Conservation (phyloP, 2,113 vertebrate species). For the Seriola aureovittata region DNA sequence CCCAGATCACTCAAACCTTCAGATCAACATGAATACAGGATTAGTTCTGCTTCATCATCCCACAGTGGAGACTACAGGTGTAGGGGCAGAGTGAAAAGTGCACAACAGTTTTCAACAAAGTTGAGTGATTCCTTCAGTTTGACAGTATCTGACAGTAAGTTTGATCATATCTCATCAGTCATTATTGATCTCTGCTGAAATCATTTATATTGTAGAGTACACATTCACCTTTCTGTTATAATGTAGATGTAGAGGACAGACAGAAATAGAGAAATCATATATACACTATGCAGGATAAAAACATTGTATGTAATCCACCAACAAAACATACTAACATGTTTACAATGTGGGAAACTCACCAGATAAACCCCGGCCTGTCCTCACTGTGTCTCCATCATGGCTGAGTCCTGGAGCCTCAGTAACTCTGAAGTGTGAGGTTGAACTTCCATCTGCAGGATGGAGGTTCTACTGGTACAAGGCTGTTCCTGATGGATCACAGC, state of each 20-base stretch:
- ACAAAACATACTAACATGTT: too few relatives aligned
- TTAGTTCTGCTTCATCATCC: background rate
- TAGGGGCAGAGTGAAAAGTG: background rate
- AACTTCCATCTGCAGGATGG: slow-evolving; percentile 40
- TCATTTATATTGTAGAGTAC: too few relatives aligned
- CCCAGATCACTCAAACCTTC: background rate
- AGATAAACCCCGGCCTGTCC: slow-evolving; percentile 5
- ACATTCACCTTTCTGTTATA: too few relatives aligned
- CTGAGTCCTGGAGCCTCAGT: slow-evolving; percentile 65
- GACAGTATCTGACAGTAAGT: background rate
- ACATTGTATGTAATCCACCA: too few relatives aligned
- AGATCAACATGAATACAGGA: background rate
- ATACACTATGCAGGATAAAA: too few relatives aligned
- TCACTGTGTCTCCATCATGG: slow-evolving; percentile 51
- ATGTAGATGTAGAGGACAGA: too few relatives aligned
- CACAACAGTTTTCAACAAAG: background rate
- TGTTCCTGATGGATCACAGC: background rate
- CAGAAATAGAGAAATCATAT: too few relatives aligned
- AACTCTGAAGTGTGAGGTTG: slow-evolving; percentile 56
- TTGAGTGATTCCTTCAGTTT: background rate
- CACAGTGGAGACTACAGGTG: slow-evolving; percentile 17
- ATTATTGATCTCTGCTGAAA: too few relatives aligned
- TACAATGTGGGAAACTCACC: background rate
- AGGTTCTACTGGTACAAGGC: slow-evolving; percentile 57
- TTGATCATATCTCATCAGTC: too few relatives aligned